Percentiles rank a stretch among this genome's conserved stretches.
These are phyloP conservation scores for Leucoma salicis DNA, from an alignment of 2,888 invertebrate species.

Conservation along the genomic window DNA sequence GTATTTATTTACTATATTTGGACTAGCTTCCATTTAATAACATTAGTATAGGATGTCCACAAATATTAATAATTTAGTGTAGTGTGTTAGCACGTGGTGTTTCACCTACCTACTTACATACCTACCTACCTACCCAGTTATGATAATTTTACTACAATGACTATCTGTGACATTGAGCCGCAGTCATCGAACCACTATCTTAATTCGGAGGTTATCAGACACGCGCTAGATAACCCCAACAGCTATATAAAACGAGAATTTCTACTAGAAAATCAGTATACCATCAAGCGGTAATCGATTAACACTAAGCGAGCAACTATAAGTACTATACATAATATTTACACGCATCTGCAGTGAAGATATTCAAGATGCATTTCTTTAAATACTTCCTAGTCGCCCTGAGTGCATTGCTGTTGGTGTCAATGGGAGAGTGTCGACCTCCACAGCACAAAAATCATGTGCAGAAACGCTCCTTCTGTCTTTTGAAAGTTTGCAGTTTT, in stretches of 20 bases:
- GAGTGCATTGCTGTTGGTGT: conserved; percentile 42
- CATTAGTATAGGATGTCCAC: too few relatives aligned
- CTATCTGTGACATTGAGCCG: conserved; percentile 66
- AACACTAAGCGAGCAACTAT: conserved; percentile 25
- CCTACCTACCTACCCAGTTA: conserved; percentile 36
- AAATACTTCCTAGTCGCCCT: conserved; percentile 46
- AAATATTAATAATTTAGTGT: too few relatives aligned
- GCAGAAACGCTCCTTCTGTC: conserved; percentile 53
- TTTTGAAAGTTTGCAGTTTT: conserved; percentile 62
- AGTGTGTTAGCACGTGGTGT: conserved; percentile 16
- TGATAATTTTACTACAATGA: conserved; percentile 74
- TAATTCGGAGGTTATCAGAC: conserved; percentile 68
- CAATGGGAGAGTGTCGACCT: conserved; percentile 45
- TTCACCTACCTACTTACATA: conserved; percentile 29
- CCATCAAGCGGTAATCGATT: conserved; percentile 49
- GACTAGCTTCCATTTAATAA: too few relatives aligned
- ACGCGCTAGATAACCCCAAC: conserved; percentile 72
- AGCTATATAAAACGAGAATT: conserved; percentile 60
- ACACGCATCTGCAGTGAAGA: conserved; percentile 12
- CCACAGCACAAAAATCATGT: conserved; percentile 32
- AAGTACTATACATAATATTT: conserved; percentile 18
- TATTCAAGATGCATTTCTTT: conserved; percentile 59
- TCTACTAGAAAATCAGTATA: conserved; percentile 55
- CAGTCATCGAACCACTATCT: conserved; percentile 73
- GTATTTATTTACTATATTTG: too few relatives aligned